Conservation (phyloP, 2,113 vertebrate species). For the Uria lomvia region DNA sequence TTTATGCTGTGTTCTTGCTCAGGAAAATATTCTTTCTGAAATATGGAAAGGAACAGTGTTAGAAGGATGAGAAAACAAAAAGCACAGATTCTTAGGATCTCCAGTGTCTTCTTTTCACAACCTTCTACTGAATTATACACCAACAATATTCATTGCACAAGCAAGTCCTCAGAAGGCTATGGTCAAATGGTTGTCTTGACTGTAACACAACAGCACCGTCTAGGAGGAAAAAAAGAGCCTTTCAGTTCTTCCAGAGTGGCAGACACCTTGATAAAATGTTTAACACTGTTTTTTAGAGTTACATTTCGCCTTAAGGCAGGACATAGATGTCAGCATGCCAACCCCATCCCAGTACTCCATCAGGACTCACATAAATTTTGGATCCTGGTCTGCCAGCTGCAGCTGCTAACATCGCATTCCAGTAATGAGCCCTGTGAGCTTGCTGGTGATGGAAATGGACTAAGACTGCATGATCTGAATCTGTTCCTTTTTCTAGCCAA, state of each 20-base stretch:
- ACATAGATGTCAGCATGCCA: neutral
- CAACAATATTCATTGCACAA: constrained; percentile 24
- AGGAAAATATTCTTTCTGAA: neutral
- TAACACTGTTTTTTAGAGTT: neutral
- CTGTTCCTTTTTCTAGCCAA: neutral
- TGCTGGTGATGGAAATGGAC: neutral
- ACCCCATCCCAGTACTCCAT: neutral
- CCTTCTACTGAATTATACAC: constrained; percentile 3
- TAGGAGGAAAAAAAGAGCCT: neutral
- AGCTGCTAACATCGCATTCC: neutral
- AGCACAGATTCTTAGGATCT: neutral
- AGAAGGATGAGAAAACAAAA: neutral
- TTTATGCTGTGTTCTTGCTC: neutral
- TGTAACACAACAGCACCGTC: neutral
- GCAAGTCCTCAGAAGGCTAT: constrained; percentile 21
- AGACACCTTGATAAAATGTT: neutral
- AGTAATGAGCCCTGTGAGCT: neutral
- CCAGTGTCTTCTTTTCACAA: constrained; percentile 5
- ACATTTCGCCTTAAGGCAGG: neutral
- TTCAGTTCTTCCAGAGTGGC: neutral
- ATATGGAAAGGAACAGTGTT: neutral
- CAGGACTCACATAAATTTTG: neutral
- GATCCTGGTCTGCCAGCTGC: neutral
- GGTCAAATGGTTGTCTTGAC: constrained; percentile 9
- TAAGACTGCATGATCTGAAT: neutral